Evolutionary conservation across 1,140 invertebrate species (phyloP), one percentile per base, ranked within the genome.

Genomic region (Drosophila navojoa): DNA sequence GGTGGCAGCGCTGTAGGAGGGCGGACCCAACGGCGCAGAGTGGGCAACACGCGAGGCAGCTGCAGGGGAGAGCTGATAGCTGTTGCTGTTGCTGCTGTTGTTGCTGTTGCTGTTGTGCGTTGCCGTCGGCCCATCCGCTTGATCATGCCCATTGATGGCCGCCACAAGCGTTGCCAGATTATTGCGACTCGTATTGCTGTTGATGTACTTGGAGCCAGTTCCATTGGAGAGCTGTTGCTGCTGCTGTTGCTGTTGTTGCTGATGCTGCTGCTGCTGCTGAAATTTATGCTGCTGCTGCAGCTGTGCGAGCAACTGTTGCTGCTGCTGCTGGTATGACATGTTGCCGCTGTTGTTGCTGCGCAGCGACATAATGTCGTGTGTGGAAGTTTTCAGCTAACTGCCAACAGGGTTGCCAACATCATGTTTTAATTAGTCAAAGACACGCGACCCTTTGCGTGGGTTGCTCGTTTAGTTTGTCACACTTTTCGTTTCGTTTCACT

Each of bases 151-250:
- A 61, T 91, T 91, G 64, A 91, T 91, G 67, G 90, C 90, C 5
- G 90, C 90, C 38, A 91, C 90, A 49, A 91, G 60, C 16, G 86
- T 91, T 54, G 90, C 90, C 71, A 91, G 52, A 77, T 91, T 91
- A 47, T 91, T 91, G 44, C 90, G 90, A 66, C 90, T 91, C 11
- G 91, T 91, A 22, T 81, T 81, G 67, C 73, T 58, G 42, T 42
- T 70, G 29, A 13, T 64, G 19, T 64, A 64, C 50, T 78, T 78
- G 62, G 59, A 58, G 74, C 57, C 70, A 69, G 68, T 53, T 49
- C 45, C 64, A 45, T 74, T 68, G 47, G 64, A 55, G 40, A 70
- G 71, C 35, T 64, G 63, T 35, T 59, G 62, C 44, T 62, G 49
- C 13, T 66, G 52, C 15, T 62, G 49, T 7, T 66, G 52, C 9